phyloP scores from a whole-genome alignment of 2,888 invertebrate species.

The Notodonta ziczac region DNA sequence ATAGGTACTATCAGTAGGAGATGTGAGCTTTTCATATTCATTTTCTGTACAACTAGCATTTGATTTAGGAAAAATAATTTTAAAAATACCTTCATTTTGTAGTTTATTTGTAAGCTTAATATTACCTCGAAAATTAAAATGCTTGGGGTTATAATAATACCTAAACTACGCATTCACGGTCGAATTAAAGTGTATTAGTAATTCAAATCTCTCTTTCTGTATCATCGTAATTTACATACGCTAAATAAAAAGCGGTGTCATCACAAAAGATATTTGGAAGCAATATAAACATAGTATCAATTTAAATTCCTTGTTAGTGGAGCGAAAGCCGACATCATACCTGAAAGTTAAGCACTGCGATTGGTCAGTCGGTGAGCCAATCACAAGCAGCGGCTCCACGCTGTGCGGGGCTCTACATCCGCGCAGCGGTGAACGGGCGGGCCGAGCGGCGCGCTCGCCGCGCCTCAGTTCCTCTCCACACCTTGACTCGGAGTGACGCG shows the following conservation, averaged over 20 bases:
- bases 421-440: slow-evolving; percentile 54
- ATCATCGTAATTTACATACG: slow-evolving; percentile 83
- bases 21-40: too few species aligned
- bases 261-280: slow-evolving; percentile 85
- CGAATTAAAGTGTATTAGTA: slow-evolving; percentile 67
- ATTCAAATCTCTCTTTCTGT: slow-evolving; percentile 82
- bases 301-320: slow-evolving; percentile 85
- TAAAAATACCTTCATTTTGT: too few species aligned
- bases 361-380: slow-evolving; percentile 67
- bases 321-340: slow-evolving; percentile 84
- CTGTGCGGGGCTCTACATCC: slow-evolving; percentile 46
- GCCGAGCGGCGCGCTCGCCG: slow-evolving; percentile 53
- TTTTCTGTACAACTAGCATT: too few species aligned
- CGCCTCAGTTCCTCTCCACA: slow-evolving; percentile 79
- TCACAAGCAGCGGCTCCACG: slow-evolving; percentile 39
- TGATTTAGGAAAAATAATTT: too few species aligned
- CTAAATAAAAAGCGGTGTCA: slow-evolving; percentile 85
- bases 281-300: slow-evolving; percentile 85
- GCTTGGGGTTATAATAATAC: slow-evolving; percentile 66
- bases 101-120: neutral
- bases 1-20: too few species aligned
- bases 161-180: slow-evolving; percentile 63
- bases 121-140: slow-evolving; percentile 51
- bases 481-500: slow-evolving; percentile 76
- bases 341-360: slow-evolving; percentile 60